Evolutionary conservation across 1,140 invertebrate genomes (phyloP), one percentile per base, ranked within the genome.

Genomic region (Zaprionus nigranus): DNA sequence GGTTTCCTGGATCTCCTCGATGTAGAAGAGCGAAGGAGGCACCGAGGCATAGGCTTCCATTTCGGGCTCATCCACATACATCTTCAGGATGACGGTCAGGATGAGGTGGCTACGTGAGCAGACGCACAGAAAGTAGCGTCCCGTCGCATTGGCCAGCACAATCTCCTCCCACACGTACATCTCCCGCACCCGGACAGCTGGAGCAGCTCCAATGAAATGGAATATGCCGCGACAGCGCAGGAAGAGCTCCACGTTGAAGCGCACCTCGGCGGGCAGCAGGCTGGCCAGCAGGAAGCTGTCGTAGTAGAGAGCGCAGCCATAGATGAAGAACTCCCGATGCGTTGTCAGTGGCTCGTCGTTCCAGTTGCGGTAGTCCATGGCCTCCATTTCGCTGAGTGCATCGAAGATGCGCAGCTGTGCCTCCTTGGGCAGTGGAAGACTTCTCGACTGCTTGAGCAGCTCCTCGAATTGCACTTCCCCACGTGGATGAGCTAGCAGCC

Each of bases 301-400:
- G 77, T 96, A 96, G 91, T 96, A 97, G 38, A 97, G 82, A 70
- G 95, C 96, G 22, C 95, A 95, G 9, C 96, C 96, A 60, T 96
- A 93, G 43, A 97, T 95, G 15, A 96, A 96, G 81, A 96, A 97
- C 17, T 97, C 92, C 49, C 96, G 93, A 94, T 97, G 96, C 79
- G 96, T 96, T 81, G 96, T 95, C 88, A 96, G 94, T 1, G 96
- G 95, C 91, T 97, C 96, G 92, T 97, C 96, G 86, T 96, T 96
- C 96, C 96, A 96, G 93, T 96, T 96, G 81, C 96, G 93, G 92
- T 97, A 96, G 93, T 97, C 96, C 93, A 96, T 96, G 17, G 96
- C 95, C 93, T 97, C 96, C 91, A 97, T 94, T 93, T 97, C 96
- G 82, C 95, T 96, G 5, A 97, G 93, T 5, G 96, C 96, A 92